Conservation (phyloP, 2,797 vertebrate species). For the Chelonia mydas region DNA sequence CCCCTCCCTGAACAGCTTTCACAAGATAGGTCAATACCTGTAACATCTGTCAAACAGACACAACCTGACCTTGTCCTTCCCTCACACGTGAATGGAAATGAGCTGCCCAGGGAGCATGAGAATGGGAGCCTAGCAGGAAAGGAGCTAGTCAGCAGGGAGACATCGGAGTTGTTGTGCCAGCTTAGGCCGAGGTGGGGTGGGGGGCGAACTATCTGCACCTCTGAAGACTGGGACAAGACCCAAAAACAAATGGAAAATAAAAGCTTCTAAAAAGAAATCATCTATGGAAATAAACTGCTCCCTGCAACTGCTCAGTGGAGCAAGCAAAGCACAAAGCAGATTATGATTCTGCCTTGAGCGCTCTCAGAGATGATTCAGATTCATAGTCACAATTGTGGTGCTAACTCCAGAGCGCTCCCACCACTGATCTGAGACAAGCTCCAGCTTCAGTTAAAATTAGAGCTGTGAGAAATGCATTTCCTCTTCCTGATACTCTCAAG, state of each 20-base stretch:
- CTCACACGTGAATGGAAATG: not conserved
- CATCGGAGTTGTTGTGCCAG: not conserved
- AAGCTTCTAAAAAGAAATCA: not conserved
- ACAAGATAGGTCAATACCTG: not conserved
- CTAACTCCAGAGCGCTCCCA: not conserved
- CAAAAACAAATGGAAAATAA: not conserved
- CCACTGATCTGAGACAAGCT: not conserved
- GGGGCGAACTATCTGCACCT: not conserved
- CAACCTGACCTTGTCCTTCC: not conserved
- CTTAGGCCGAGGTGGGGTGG: not conserved
- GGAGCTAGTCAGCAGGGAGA: not conserved
- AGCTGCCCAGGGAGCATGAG: fast-evolving
- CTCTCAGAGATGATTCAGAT: not conserved
- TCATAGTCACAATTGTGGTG: not conserved
- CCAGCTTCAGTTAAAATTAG: not conserved
- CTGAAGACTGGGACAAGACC: not conserved
- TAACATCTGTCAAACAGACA: not conserved
- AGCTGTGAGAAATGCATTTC: not conserved
- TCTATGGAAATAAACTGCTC: not conserved
- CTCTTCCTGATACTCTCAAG: not conserved
- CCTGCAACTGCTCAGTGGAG: not conserved
- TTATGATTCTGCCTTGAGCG: not conserved
- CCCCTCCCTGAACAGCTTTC: not conserved
- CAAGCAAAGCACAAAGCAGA: not conserved
- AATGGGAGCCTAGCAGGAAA: not conserved